phyloP scores from a whole-genome alignment of 2,797 vertebrate species.

The Spheniscus humboldti region DNA sequence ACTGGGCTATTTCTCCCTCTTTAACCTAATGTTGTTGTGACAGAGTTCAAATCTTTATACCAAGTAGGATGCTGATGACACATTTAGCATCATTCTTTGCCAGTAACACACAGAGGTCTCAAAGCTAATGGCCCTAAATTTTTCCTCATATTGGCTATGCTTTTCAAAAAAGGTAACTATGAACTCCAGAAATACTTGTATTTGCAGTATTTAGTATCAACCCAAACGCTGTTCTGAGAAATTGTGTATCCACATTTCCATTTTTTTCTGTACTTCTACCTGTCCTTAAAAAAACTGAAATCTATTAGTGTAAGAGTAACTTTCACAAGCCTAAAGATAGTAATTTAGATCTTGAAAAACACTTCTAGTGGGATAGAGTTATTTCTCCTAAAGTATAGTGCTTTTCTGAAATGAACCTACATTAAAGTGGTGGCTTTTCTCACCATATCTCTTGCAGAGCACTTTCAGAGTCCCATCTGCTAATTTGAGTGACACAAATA shows the following conservation, averaged over 20 bases:
- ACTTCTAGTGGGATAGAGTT: background rate
- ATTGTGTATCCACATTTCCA: accelerated
- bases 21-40: background rate
- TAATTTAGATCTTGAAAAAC: background rate
- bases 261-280: background rate
- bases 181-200: background rate
- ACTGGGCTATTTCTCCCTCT: background rate
- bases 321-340: background rate
- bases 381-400: background rate
- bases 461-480: conserved; percentile 6
- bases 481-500: conserved; percentile 37
- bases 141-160: background rate
- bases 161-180: background rate
- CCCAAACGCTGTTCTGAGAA: background rate
- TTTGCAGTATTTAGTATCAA: background rate
- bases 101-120: background rate
- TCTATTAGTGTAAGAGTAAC: background rate
- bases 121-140: background rate
- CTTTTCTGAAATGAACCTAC: background rate
- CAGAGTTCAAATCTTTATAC: background rate
- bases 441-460: background rate
- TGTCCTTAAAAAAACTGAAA: background rate
- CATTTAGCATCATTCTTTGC: background rate
- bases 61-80: background rate
- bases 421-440: background rate